phyloP scores from a whole-genome alignment of 2,888 invertebrate genomes.

The Lomographa bimaculata region DNA sequence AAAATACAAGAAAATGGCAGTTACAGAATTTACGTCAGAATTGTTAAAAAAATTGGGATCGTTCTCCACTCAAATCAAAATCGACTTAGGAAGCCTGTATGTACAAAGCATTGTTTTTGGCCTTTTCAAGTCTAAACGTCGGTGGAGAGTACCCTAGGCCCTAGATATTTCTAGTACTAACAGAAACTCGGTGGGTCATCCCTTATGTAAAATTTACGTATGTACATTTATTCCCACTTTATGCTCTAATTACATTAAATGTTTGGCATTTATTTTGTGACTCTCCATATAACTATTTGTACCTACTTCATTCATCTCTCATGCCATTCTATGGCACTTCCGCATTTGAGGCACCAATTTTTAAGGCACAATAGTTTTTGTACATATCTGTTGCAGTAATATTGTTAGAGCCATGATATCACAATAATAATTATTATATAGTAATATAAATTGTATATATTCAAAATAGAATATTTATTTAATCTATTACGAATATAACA shows the following conservation, averaged over 20 bases:
- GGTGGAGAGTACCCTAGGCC: conserved; percentile 62
- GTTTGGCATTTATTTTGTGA: conserved; percentile 83
- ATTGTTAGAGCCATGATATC: conserved; percentile 17
- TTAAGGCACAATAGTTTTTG: conserved; percentile 62
- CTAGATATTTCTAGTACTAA: conserved; percentile 32
- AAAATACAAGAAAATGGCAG: conserved; percentile 24
- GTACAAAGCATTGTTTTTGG: conserved; percentile 77
- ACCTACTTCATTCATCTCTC: conserved; percentile 51
- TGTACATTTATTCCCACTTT: conserved; percentile 52
- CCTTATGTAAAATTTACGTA: conserved; percentile 60
- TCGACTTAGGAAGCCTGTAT: conserved; percentile 55
- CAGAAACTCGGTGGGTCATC: conserved; percentile 71
- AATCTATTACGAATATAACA: too few relatives aligned
- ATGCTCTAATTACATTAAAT: conserved; percentile 59
- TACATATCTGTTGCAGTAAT: conserved; percentile 23
- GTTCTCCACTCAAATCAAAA: conserved; percentile 23
- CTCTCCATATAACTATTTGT: conserved; percentile 71
- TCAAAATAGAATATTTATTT: too few relatives aligned
- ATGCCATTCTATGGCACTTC: conserved; percentile 65
- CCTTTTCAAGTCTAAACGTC: conserved; percentile 66
- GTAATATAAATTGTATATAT: too few relatives aligned
- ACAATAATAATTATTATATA: too few relatives aligned
- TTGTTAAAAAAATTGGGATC: conserved; percentile 9
- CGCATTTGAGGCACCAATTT: conserved; percentile 62
- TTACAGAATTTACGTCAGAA: conserved; percentile 18